Evolutionary conservation across 2,797 vertebrate species (phyloP).

Genomic region (Eidolon dupreanum): DNA sequence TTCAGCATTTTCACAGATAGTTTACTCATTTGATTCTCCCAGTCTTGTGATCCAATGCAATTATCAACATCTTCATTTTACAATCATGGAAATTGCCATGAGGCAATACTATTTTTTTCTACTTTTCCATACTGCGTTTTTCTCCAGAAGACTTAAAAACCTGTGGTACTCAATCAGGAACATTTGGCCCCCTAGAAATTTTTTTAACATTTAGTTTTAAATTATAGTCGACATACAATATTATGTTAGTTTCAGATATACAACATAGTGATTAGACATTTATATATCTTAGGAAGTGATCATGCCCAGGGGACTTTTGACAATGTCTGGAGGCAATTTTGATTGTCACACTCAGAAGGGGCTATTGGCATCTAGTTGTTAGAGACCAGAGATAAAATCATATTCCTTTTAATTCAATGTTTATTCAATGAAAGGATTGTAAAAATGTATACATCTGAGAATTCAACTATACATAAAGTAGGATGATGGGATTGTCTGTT

Average conservation of each 20-base stretch:
- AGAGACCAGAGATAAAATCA: not conserved
- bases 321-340: not conserved
- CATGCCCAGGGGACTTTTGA: not conserved
- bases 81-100: not conserved
- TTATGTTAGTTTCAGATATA: not conserved
- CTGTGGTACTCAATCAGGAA: not conserved
- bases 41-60: not conserved
- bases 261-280: not conserved
- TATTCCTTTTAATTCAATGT: conserved; percentile 68
- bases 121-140: not conserved
- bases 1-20: not conserved
- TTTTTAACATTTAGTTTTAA: not conserved
- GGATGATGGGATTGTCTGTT: conserved; percentile 59
- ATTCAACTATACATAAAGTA: conserved; percentile 70
- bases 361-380: not conserved
- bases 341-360: not conserved
- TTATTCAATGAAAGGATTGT: conserved; percentile 80
- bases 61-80: not conserved
- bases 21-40: not conserved
- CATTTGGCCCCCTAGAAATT: not conserved
- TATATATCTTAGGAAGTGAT: not conserved
- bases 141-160: not conserved
- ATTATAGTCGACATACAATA: not conserved
- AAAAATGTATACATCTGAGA: conserved; percentile 78
- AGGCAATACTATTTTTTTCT: not conserved